Percentiles rank a stretch among this genome's conserved stretches.
Evolutionary conservation across 2,888 invertebrate species (phyloP).

Genomic region (Aleiodes testaceus): DNA sequence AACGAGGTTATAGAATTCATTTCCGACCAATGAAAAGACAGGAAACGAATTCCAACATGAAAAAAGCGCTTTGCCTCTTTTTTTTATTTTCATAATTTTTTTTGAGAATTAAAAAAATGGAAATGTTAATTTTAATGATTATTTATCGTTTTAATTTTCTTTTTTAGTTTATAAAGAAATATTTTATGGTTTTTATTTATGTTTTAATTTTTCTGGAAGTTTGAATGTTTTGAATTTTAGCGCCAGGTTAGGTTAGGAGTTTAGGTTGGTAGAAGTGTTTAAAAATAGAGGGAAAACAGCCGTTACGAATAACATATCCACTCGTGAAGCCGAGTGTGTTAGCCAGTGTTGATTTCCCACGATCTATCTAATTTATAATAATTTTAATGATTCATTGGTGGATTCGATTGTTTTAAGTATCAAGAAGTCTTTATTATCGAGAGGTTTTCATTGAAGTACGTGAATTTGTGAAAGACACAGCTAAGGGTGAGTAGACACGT

Average conservation of each 20-base stretch:
- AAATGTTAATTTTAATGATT: too few relatives aligned
- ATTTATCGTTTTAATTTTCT: too few relatives aligned
- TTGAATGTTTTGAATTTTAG: conserved; percentile 1
- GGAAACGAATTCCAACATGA: too few relatives aligned
- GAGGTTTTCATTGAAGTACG: neutral
- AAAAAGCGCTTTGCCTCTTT: too few relatives aligned
- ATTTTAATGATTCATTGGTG: conserved; percentile 13
- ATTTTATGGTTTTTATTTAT: too few relatives aligned
- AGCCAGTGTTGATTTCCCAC: neutral
- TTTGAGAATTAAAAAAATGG: too few relatives aligned
- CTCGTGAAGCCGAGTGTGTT: neutral
- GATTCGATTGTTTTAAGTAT: neutral
- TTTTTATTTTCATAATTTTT: too few relatives aligned
- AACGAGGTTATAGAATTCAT: too few relatives aligned
- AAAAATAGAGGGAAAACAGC: conserved; percentile 52
- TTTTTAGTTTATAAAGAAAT: too few relatives aligned
- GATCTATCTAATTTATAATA: neutral
- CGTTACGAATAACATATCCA: conserved; percentile 44
- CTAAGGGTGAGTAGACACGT: conserved; percentile 2
- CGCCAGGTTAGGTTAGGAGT: conserved; percentile 9
- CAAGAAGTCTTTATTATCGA: neutral
- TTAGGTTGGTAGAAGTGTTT: conserved; percentile 36
- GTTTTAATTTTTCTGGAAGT: neutral
- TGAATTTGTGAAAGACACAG: neutral
- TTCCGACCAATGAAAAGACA: too few relatives aligned